phyloP scores from a whole-genome alignment of 2,113 vertebrate species.

The Edolisoma coerulescens region DNA sequence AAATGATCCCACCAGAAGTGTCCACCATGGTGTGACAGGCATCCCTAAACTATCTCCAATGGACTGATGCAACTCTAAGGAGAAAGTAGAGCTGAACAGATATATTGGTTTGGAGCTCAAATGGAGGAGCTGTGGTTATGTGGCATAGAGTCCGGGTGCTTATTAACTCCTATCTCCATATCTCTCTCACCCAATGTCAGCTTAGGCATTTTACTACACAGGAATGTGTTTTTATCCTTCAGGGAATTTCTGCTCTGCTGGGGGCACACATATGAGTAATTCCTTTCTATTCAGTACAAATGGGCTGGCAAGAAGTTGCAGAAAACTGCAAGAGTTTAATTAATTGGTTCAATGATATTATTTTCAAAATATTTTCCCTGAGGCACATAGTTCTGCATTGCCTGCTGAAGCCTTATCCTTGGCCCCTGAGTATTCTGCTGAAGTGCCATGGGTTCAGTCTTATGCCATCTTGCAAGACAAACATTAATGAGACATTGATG shows the following conservation, averaged over 20 bases:
- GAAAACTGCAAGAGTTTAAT: neutral
- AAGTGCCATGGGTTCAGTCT: neutral
- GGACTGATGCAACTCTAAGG: neutral
- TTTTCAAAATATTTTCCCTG: neutral
- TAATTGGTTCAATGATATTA: neutral
- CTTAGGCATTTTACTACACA: neutral
- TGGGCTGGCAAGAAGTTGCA: neutral
- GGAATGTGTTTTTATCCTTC: neutral
- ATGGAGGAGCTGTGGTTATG: neutral
- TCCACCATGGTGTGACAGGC: neutral
- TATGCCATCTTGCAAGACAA: neutral
- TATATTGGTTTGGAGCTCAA: neutral
- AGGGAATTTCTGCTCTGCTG: neutral
- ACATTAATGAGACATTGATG: neutral
- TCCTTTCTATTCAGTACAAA: neutral
- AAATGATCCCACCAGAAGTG: neutral
- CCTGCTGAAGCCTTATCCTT: neutral
- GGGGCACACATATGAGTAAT: fast-evolving
- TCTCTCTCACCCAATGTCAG: neutral
- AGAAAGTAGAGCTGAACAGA: neutral
- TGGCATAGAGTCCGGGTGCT: neutral
- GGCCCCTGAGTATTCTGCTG: neutral
- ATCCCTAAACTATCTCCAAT: neutral
- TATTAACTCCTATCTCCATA: neutral
- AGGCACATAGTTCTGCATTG: neutral